Evolutionary conservation across 2,888 invertebrate genomes (phyloP), one percentile per base, ranked within the genome.

Genomic region (Scaptomyza reducta): DNA sequence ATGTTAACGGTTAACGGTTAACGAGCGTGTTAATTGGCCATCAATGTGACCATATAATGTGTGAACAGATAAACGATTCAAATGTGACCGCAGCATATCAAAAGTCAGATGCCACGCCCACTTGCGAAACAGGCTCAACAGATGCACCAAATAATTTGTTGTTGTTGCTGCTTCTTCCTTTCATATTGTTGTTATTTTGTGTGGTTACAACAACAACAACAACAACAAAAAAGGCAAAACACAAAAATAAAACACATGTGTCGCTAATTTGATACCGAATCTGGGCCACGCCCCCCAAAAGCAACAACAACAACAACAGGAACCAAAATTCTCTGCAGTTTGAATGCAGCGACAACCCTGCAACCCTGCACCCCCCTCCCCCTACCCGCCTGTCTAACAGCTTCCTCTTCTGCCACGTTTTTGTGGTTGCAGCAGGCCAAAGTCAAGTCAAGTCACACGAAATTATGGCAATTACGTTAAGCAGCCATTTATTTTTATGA

Each of bases 381-480:
- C 47, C 7, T 14, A 1, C 35, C n/a, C 5, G 18, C 5, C 13
- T n/a, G n/a, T n/a, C n/a, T n/a, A n/a, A 2, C 56, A 13, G 27
- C 44, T 31, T 62, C 16, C 10, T 18, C 45, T 54, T 40, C 3
- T 49, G 40, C 38, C 1, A 1, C 53, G 29, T 18, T 46, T 27
- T 33, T 61, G 51, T 35, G 55, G 54, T 27, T 38, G 3, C 16
- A 40, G 16, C 51, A n/a, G 44, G 47, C 27, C 70, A 70, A 70
- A 79, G 73, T 76, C 86, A 72, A 79, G 73, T 76, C 86, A 82
- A 82, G 84, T 87, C 78, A 75, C 75, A 84, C 81, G 66, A 86
- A 87, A 83, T 87, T 84, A 87, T 82, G 82, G 82, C 82, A 82
- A 82, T 82, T 83, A 83, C 87, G 87, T 78, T 83, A 83, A 83